Conservation (phyloP, 2,797 vertebrate species). For the Spea hammondii region DNA sequence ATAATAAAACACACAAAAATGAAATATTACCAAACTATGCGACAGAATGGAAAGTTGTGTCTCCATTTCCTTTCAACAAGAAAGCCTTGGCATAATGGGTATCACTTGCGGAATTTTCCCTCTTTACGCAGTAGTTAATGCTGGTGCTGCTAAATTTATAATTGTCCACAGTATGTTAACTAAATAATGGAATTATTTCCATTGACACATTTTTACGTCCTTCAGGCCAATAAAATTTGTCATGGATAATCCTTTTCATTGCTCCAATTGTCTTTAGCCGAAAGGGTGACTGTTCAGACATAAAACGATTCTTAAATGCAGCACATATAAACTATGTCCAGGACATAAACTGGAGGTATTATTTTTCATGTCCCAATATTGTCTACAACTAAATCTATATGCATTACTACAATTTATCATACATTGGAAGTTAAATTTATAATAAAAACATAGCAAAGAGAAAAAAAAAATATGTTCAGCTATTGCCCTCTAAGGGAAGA, state of each 20-base stretch:
- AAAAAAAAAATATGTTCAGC: too few species aligned
- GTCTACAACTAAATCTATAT: too few species aligned
- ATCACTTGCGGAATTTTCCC: slow-evolving; percentile 14
- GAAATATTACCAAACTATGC: background rate
- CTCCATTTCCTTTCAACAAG: background rate
- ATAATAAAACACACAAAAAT: slow-evolving; percentile 14
- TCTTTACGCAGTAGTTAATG: slow-evolving; percentile 10
- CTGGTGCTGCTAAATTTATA: slow-evolving; percentile 15
- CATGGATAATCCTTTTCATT: slow-evolving; percentile 25
- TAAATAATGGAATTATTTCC: slow-evolving; percentile 40
- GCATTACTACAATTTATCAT: too few species aligned
- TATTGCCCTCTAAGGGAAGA: too few species aligned
- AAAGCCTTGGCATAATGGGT: background rate
- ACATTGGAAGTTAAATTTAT: too few species aligned
- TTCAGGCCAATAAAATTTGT: slow-evolving; percentile 39
- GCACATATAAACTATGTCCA: background rate
- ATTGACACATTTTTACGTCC: slow-evolving; percentile 32
- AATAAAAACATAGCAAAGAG: too few species aligned
- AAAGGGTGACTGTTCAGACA: slow-evolving; percentile 20
- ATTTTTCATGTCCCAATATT: too few species aligned
- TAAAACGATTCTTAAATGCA: slow-evolving; percentile 30
- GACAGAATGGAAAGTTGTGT: background rate
- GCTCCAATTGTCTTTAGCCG: slow-evolving; percentile 23
- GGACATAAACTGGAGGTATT: too few species aligned
- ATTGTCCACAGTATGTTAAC: slow-evolving; percentile 10